Evolutionary conservation across 23 tunicate species (phyloP).

Genomic region (Styela clava): DNA sequence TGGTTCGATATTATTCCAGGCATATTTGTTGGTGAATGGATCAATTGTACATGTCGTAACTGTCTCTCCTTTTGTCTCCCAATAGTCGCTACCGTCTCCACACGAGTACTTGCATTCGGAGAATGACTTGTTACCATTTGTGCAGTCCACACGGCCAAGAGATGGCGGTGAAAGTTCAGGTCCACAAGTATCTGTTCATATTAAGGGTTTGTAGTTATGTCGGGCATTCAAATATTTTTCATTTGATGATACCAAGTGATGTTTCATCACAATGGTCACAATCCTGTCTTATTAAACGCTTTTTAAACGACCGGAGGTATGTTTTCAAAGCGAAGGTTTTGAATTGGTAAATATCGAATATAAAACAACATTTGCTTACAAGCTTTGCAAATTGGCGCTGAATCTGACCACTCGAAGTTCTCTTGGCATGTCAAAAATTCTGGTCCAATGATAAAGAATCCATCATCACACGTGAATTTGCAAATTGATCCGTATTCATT

Average conservation of each 20-base stretch:
- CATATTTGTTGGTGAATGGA: slow-evolving; percentile 24
- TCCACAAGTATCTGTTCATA: slow-evolving; percentile 37
- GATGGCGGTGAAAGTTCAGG: slow-evolving; percentile 20
- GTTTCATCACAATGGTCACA: too few species aligned
- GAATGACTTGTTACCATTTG: slow-evolving; percentile 42
- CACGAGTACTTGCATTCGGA: slow-evolving; percentile 63
- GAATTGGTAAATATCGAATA: too few species aligned
- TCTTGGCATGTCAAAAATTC: slow-evolving; percentile 27
- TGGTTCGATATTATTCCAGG: slow-evolving; percentile 49
- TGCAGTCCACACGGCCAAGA: slow-evolving; percentile 43
- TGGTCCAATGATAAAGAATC: slow-evolving; percentile 32
- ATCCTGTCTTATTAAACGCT: too few species aligned
- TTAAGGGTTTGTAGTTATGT: too few species aligned
- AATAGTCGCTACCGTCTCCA: slow-evolving; percentile 42
- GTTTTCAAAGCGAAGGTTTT: too few species aligned
- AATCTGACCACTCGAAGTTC: slow-evolving; percentile 38
- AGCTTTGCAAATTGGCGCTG: slow-evolving; percentile 28
- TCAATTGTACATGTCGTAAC: slow-evolving; percentile 34
- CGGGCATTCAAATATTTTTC: neutral
- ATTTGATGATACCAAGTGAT: too few species aligned
- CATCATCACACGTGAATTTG: slow-evolving; percentile 37
- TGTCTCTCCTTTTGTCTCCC: slow-evolving; percentile 60
- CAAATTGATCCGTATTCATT: slow-evolving; percentile 32
- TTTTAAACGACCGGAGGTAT: too few species aligned
- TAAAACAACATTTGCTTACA: slow-evolving; percentile 26